phyloP scores from a whole-genome alignment of 1,140 invertebrate species.

The Latrodectus geometricus region DNA sequence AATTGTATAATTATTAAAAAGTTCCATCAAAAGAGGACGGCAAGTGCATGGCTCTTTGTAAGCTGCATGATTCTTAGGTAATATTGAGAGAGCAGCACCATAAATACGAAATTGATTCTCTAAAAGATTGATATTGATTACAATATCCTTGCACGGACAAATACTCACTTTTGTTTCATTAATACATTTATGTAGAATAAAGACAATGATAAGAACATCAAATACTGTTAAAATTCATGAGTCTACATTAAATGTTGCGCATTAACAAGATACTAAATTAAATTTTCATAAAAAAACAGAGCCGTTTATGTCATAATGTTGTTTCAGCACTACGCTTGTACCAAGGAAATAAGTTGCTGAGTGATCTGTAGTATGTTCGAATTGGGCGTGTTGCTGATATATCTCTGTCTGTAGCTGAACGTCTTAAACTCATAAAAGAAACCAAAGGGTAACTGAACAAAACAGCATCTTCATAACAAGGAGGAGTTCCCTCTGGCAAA shows the following conservation, averaged over 20 bases:
- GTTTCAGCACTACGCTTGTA: slow-evolving; percentile 30
- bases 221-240: neutral
- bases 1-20: neutral
- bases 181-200: no score
- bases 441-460: slow-evolving; percentile 36
- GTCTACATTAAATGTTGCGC: neutral
- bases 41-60: neutral
- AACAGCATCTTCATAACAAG: slow-evolving; percentile 41
- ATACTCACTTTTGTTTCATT: no score
- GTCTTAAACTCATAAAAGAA: slow-evolving; percentile 26
- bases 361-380: neutral
- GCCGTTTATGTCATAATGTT: slow-evolving; percentile 1
- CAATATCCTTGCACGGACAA: no score
- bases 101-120: no score
- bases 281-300: neutral
- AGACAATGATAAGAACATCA: neutral
- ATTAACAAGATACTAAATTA: neutral
- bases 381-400: slow-evolving; percentile 12
- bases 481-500: slow-evolving; percentile 18
- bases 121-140: no score
- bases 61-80: neutral
- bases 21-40: neutral
- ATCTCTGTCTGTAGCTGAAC: slow-evolving; percentile 39
- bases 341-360: slow-evolving; percentile 36
- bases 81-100: no score